Evolutionary conservation across 1,140 invertebrate genomes (phyloP), one percentile per base, ranked within the genome.

Genomic region (Halictus rubicundus): DNA sequence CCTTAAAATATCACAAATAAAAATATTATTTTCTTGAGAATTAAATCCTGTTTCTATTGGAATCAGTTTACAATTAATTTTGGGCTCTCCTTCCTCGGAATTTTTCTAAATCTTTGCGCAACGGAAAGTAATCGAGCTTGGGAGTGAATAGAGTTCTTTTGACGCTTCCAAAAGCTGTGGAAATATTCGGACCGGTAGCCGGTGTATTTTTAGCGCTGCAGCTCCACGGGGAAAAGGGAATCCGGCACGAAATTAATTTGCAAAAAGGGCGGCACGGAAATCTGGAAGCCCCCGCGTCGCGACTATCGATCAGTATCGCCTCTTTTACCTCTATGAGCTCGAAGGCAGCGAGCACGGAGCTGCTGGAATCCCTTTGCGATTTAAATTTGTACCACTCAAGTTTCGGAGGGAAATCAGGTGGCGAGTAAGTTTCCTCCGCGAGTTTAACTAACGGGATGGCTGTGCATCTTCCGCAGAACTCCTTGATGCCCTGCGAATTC

Each of bases 301-400:
- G 39, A 61, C 49, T 68, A 73, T 79, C 71, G 78, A 79, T 79
- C 3, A 27, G 54, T 79, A 59, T 72, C 23, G 27, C 42, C 9
- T 66, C 32, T 39, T 78, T 88, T 68, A 93, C 94, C 92, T 95
- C 94, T 76, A 94, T 85, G 27, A 95, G 88, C 88, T 95, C 95
- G 74, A 94, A 93, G 21, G 94, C 94, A 71, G 94, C 94, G 10
- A 95, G 88, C n/a, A 95, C 86, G 79, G 94, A 93, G 9, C 93
- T 94, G 25, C 86, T 90, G 60, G 86, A 87, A 84, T 94, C 91
- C 46, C 88, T 84, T 37, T 93, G 91, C 52, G 90, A 91, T 54
- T 89, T 87, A 42, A 95, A 88, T 77, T 93, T 91, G 75, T 93
- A 92, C 94, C 94, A 95, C 60, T 92, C 87, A 23, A 95, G 86